phyloP scores from a whole-genome alignment of 2,888 invertebrate genomes.

The Plemyria rubiginata region DNA sequence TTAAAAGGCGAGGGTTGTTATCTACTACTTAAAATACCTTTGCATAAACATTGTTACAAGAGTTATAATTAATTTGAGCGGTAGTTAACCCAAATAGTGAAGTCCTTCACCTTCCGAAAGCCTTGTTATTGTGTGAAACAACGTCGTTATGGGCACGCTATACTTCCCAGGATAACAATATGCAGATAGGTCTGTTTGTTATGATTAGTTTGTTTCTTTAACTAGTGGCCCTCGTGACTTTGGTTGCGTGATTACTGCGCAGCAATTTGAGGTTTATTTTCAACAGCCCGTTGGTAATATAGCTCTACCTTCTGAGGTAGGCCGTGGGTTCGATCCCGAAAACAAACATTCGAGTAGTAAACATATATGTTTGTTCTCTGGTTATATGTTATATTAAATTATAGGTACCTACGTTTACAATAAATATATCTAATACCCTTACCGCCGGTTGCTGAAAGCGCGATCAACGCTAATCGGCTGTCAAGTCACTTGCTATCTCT shows the following conservation, averaged over 20 bases:
- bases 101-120: constrained; percentile 34
- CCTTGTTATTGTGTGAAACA: constrained; percentile 29
- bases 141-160: constrained; percentile 34
- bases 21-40: constrained; percentile 2
- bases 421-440: too few relatives aligned
- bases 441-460: too few relatives aligned
- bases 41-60: constrained; percentile 17
- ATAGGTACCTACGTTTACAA: too few relatives aligned
- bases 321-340: too few relatives aligned
- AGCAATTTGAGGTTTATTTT: too few relatives aligned
- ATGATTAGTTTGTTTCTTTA: not conserved
- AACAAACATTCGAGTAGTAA: too few relatives aligned
- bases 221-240: not conserved
- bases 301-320: too few relatives aligned
- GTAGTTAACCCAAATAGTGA: constrained; percentile 30
- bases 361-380: too few relatives aligned
- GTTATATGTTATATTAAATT: too few relatives aligned
- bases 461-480: too few relatives aligned
- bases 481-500: too few relatives aligned
- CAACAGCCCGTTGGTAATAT: too few relatives aligned
- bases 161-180: constrained; percentile 26
- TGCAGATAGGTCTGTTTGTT: constrained; percentile 28
- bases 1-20: not conserved
- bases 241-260: not conserved
- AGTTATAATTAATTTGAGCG: constrained; percentile 29